These are phyloP conservation scores for Venusia cambrica DNA, from an alignment of 2,888 invertebrate species.

Conservation along the genomic window DNA sequence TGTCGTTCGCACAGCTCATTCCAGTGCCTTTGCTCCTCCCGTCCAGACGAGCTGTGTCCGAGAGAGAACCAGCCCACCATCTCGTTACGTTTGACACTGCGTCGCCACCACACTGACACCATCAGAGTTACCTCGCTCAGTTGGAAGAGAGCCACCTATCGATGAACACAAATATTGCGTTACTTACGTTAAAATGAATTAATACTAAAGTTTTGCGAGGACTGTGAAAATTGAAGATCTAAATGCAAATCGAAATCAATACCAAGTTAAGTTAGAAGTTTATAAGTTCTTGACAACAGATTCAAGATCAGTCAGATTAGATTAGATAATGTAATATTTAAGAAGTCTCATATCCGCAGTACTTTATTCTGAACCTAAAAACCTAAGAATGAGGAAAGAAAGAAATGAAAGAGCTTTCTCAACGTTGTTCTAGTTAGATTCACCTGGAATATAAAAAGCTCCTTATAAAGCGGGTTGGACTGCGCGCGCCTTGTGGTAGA, in stretches of 20 bases:
- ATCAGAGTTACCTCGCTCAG: constrained; percentile 96
- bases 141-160: constrained; percentile 96
- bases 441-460: constrained; percentile 96
- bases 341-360: too few species aligned
- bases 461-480: constrained; percentile 97
- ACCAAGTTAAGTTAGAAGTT: background rate
- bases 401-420: too few species aligned
- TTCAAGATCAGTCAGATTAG: too few species aligned
- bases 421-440: too few species aligned
- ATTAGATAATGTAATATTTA: too few species aligned
- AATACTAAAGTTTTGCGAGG: too few species aligned
- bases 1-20: constrained; percentile 94
- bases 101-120: constrained; percentile 95
- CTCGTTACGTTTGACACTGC: constrained; percentile 95
- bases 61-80: constrained; percentile 98
- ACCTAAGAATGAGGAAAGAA: too few species aligned
- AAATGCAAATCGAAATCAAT: background rate
- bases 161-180: background rate
- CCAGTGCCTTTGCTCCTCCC: constrained; percentile 96
- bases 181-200: too few species aligned
- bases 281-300: background rate
- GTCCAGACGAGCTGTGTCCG: constrained; percentile 94
- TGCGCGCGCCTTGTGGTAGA: constrained; percentile 95
- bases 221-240: too few species aligned
- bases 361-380: too few species aligned